These are phyloP conservation scores for Phaethornis superciliosus DNA, from an alignment of 2,113 vertebrate species.

Conservation along the genomic window DNA sequence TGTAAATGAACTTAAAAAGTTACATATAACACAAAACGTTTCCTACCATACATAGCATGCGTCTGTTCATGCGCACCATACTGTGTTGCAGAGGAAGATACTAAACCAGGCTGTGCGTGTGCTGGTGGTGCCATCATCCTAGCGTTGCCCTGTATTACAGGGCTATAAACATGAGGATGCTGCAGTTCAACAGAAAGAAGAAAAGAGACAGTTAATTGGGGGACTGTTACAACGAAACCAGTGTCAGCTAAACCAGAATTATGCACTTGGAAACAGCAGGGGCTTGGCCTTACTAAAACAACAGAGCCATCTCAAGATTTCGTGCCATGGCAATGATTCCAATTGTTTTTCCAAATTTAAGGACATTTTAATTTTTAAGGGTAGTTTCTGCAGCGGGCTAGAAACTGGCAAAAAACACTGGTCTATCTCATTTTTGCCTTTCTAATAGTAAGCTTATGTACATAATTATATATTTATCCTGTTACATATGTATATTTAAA, in stretches of 20 bases:
- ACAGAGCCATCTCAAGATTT: neutral
- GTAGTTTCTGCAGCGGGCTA: neutral
- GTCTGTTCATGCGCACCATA: conserved; percentile 94
- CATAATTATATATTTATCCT: neutral
- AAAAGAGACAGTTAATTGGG: neutral
- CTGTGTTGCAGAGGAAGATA: conserved; percentile 92
- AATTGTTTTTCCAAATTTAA: neutral
- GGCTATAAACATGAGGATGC: conserved; percentile 96
- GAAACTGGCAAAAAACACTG: neutral
- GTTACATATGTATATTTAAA: neutral
- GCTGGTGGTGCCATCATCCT: conserved; percentile 94
- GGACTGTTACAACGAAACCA: neutral
- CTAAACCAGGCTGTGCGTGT: conserved; percentile 91
- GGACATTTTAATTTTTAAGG: neutral
- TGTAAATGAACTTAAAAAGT: conserved; percentile 44
- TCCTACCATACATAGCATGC: conserved; percentile 98
- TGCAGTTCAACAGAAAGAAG: conserved; percentile 64
- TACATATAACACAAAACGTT: conserved; percentile 69
- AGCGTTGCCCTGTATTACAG: conserved; percentile 91
- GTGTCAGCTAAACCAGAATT: neutral
- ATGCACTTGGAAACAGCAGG: rapidly evolving
- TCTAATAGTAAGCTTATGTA: neutral
- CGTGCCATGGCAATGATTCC: rapidly evolving
- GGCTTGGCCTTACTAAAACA: neutral
- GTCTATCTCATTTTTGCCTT: neutral